Evolutionary conservation across 2,113 vertebrate species (phyloP).

Genomic region (Orthonyx spaldingii): DNA sequence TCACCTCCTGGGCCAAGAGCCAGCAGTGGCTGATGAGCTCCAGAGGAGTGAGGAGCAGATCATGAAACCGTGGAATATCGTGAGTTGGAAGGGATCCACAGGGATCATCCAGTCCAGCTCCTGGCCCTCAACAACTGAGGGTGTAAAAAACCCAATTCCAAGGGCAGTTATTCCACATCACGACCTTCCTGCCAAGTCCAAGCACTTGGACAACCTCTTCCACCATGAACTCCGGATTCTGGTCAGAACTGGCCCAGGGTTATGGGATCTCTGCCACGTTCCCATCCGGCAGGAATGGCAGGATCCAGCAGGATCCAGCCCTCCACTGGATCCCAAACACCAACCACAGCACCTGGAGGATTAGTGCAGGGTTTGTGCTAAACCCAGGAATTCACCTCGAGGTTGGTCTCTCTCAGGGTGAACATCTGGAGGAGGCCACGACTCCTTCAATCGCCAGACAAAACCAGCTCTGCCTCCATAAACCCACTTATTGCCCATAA

Average conservation of each 20-base stretch:
- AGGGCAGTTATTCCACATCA: not conserved
- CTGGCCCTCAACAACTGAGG: not conserved
- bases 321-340: not conserved
- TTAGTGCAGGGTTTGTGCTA: rapidly evolving
- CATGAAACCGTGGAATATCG: not conserved
- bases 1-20: not conserved
- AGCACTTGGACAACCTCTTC: not conserved
- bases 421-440: not conserved
- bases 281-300: not conserved
- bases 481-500: not conserved
- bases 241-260: not conserved
- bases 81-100: not conserved
- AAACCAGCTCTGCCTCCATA: rapidly evolving
- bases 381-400: not conserved
- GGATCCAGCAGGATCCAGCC: not conserved
- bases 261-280: not conserved
- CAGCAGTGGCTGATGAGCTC: too few species aligned
- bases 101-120: too few species aligned
- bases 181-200: not conserved
- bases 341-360: not conserved
- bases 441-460: rapidly evolving
- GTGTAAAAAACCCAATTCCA: not conserved
- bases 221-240: not conserved
- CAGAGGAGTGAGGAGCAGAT: not conserved
- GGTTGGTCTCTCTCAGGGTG: too few species aligned